phyloP scores from a whole-genome alignment of 2,797 vertebrate species.

The Enteromius treurensis region DNA sequence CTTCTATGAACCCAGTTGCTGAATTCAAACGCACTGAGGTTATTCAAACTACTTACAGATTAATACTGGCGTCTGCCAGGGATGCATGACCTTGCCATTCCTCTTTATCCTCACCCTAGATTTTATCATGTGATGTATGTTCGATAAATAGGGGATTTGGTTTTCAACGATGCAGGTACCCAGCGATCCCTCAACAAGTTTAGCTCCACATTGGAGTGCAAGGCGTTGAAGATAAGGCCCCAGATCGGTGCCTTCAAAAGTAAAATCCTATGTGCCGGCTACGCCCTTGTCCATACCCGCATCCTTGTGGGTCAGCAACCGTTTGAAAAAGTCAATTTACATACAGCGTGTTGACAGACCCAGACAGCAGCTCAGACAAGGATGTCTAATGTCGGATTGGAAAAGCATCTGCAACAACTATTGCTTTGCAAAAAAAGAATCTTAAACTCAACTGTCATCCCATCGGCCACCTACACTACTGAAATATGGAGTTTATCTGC shows the following conservation, averaged over 20 bases:
- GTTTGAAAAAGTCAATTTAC: background rate
- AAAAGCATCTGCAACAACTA: constrained; percentile 1
- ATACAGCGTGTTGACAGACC: background rate
- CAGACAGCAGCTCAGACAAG: background rate
- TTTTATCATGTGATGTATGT: no score
- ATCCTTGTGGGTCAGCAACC: background rate
- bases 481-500: background rate
- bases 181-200: background rate
- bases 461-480: background rate
- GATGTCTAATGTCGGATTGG: background rate
- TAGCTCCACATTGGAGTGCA: background rate
- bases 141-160: background rate
- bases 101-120: background rate
- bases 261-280: background rate
- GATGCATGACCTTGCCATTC: background rate
- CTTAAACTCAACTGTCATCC: background rate
- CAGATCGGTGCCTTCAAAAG: background rate
- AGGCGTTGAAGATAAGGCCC: background rate
- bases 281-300: background rate
- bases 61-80: background rate
- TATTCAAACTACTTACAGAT: background rate
- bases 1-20: background rate
- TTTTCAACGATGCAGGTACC: background rate
- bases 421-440: background rate
- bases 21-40: background rate